Base-by-base conservation (phyloP, 2,888 invertebrate species). In the Euzophera pinguis region DNA sequence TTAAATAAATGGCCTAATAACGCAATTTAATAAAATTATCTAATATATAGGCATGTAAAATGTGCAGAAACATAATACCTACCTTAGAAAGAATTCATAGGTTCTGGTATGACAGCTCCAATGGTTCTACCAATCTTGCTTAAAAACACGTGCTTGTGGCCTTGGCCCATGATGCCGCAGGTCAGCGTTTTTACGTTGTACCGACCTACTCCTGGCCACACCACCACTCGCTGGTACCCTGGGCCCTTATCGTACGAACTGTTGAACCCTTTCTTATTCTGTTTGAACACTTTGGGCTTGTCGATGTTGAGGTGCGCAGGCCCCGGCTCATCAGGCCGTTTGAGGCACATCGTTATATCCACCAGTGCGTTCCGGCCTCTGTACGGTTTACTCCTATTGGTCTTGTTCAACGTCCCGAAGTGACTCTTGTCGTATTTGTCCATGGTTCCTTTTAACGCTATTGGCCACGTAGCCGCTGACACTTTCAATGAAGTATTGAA, bases 251-350 rank as follows among this genome's bases (percentile, higher is more conserved):
- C 82, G 55, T 84, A 83, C 8, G 81, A 79, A 54, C 84, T 88
- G 59, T 87, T 84, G 52, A 89, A 90, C 0, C 75, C 80, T 5
- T 59, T 50, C 49, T 63, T 75, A 57, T 78, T 69, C 55, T 81
- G 63, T 34, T 61, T 65, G 50, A 84, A 82, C 1, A 61, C 59
- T 50, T 59, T 75, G 0, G 68, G 66, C 22, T 68, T 65, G 13
- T 66, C 65, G 3, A 78, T 54, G 16, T 76, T 67, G 57, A 92
- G 91, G 51, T 77, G 66, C 0, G 85, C 85, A 0, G 93, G 92
- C 0, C 92, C 91, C 0, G 93, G 93, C 0, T 90, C 88, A 0
- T 75, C 63, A 0, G 91, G 84, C 47, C 84, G 78, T 42, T 81
- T 84, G 22, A 84, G 73, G 61, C 91, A 91, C 73, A 91, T 79